A percentile compares a stretch with the other conserved stretches of the same genome.
Conservation (phyloP, 2,113 vertebrate species). For the Sylvia atricapilla region DNA sequence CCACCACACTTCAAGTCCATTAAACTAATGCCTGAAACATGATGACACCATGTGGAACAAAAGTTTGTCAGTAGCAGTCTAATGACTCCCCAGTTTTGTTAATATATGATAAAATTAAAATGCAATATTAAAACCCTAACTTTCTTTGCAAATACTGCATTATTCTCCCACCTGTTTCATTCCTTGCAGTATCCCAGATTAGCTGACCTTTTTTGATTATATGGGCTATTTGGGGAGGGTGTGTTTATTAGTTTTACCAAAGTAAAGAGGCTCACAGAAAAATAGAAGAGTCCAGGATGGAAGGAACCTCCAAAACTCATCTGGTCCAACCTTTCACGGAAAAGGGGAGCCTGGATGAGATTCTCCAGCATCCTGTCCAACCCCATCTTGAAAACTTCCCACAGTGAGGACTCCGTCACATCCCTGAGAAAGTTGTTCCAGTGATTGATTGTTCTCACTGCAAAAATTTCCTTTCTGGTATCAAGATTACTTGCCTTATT, state of each 20-base stretch:
- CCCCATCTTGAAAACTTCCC: background rate
- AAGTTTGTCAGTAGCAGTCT: constrained; percentile 22
- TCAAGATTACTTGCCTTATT: background rate
- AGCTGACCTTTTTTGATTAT: background rate
- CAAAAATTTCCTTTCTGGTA: background rate
- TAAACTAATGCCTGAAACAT: background rate
- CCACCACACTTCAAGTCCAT: background rate
- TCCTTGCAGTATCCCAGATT: background rate
- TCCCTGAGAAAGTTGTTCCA: background rate
- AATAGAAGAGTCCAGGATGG: background rate
- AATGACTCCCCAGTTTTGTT: constrained; percentile 47
- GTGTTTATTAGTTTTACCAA: background rate
- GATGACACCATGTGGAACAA: background rate
- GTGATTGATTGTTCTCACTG: background rate
- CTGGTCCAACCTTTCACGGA: background rate
- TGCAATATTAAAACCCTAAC: background rate
- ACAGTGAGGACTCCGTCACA: fast-evolving
- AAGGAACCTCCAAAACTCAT: background rate
- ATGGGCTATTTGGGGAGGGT: fast-evolving
- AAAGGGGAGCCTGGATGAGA: background rate
- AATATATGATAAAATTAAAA: constrained; percentile 23
- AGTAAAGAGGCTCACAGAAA: background rate
- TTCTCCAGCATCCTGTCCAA: background rate
- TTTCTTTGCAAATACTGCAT: background rate
- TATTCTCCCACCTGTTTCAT: background rate